Evolutionary conservation across 1,140 invertebrate genomes (phyloP).

Genomic region (Drosophila kurseongensis): DNA sequence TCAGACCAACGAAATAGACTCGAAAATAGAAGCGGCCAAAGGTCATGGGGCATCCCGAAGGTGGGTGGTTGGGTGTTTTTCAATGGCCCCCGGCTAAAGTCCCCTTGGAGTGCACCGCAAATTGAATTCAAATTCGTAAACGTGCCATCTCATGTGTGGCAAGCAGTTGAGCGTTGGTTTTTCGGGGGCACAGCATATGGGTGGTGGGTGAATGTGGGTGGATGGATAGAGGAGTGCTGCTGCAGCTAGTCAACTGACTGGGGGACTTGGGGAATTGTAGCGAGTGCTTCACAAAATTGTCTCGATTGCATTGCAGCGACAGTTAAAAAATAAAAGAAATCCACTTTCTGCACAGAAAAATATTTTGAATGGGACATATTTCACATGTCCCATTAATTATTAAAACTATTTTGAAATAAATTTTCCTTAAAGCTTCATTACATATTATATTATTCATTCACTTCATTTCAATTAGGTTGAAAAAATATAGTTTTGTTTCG

Average conservation of each 20-base stretch:
- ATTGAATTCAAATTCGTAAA: conserved; percentile 78
- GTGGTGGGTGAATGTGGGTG: neutral
- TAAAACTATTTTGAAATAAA: no score
- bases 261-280: conserved; percentile 33
- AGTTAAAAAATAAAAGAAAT: conserved; percentile 18
- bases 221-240: conserved; percentile 5
- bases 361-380: neutral
- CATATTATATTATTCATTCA: no score
- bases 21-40: conserved; percentile 45
- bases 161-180: conserved; percentile 25
- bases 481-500: no score
- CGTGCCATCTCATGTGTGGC: conserved; percentile 61
- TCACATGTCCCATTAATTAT: no score
- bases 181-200: neutral
- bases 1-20: conserved; percentile 51
- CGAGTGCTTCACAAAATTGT: conserved; percentile 33
- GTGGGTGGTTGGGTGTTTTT: neutral
- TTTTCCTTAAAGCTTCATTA: no score
- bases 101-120: conserved; percentile 56
- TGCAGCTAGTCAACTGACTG: conserved; percentile 22
- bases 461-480: no score
- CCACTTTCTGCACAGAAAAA: neutral
- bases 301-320: conserved; percentile 44
- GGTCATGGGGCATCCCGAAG: conserved; percentile 40
- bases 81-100: conserved; percentile 21